These are phyloP conservation scores for Apeltes quadracus DNA, from an alignment of 2,113 vertebrate species.

Conservation along the genomic window DNA sequence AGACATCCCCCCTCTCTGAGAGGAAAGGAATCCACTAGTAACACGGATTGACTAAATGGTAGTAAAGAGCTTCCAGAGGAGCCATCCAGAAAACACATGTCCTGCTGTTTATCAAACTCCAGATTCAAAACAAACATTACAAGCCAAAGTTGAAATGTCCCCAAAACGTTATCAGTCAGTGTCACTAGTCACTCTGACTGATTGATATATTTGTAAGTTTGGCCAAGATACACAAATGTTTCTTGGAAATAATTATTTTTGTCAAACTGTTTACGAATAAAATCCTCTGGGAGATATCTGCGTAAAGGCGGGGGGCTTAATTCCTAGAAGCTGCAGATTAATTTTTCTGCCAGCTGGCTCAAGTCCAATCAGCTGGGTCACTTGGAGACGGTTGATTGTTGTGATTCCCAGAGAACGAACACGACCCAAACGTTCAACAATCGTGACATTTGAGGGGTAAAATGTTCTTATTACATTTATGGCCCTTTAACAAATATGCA, in stretches of 20 bases:
- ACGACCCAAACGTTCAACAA: background rate
- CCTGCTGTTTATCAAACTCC: background rate
- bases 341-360: conserved; percentile 15
- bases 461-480: background rate
- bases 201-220: conserved; percentile 4
- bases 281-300: conserved; percentile 21
- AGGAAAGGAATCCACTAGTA: conserved; percentile 11
- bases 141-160: background rate
- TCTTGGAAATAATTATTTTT: conserved; percentile 30
- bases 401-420: conserved; percentile 20
- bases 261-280: conserved; percentile 19
- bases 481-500: background rate
- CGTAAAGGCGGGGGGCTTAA: background rate
- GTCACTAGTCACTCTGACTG: background rate
- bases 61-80: conserved; percentile 38
- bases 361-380: conserved; percentile 24
- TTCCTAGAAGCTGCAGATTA: conserved; percentile 34
- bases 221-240: conserved; percentile 2
- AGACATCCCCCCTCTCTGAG: conserved; percentile 17
- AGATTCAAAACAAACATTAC: conserved; percentile 12
- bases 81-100: conserved; percentile 17
- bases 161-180: background rate
- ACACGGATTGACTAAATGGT: conserved; percentile 29
- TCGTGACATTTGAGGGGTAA: conserved; percentile 25
- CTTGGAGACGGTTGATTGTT: conserved; percentile 42